These are phyloP conservation scores for Carabus problematicus DNA, from an alignment of 2,888 invertebrate genomes.

Conservation along the genomic window DNA sequence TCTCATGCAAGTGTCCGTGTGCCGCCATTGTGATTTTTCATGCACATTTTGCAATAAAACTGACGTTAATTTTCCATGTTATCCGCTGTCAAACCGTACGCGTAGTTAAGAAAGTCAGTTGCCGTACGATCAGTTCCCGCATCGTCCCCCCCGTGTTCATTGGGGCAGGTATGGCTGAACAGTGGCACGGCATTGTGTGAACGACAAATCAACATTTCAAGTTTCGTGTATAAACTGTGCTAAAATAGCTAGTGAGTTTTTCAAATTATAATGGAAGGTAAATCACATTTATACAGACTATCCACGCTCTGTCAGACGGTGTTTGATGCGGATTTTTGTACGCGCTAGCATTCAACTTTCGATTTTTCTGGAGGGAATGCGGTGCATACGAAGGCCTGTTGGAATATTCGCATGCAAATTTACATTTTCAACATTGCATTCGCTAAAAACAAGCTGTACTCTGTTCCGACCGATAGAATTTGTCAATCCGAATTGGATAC, in stretches of 20 bases:
- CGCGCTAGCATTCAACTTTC: not conserved
- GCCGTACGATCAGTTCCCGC: too few species aligned
- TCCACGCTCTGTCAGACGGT: not conserved
- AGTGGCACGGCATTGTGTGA: slow-evolving; percentile 61
- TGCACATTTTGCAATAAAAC: slow-evolving; percentile 34
- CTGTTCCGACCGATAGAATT: too few species aligned
- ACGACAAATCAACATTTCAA: slow-evolving; percentile 48
- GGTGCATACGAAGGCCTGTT: not conserved
- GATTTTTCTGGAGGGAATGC: not conserved
- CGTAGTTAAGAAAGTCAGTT: not conserved
- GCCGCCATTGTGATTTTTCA: slow-evolving; percentile 36
- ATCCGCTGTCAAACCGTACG: slow-evolving; percentile 2
- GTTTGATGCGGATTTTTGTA: not conserved
- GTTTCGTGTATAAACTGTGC: slow-evolving; percentile 47
- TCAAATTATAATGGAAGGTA: slow-evolving; percentile 58
- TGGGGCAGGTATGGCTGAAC: slow-evolving; percentile 78
- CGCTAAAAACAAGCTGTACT: not conserved
- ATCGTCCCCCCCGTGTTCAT: slow-evolving; percentile 47
- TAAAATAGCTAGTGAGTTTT: slow-evolving; percentile 51
- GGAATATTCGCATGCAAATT: not conserved
- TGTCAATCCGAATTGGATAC: too few species aligned
- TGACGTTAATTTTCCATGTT: slow-evolving; percentile 19
- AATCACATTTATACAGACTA: slow-evolving; percentile 43
- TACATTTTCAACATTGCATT: not conserved
- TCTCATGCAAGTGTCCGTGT: slow-evolving; percentile 1